These are phyloP conservation scores for Diorhabda carinulata DNA, from an alignment of 1,140 invertebrate species.

Conservation along the genomic window DNA sequence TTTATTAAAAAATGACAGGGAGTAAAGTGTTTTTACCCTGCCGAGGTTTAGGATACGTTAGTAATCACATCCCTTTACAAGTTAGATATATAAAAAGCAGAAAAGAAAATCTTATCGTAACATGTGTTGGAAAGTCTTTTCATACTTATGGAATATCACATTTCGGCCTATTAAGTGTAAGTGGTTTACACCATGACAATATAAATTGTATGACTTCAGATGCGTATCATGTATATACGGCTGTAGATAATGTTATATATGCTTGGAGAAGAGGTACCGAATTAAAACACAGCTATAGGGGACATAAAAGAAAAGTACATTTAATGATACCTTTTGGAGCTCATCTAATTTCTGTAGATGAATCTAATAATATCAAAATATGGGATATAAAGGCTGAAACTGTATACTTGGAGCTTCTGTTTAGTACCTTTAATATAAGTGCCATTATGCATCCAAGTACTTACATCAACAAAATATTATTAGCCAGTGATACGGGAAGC, in stretches of 20 bases:
- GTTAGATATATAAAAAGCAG: constrained; percentile 79
- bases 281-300: constrained; percentile 76
- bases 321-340: constrained; percentile 81
- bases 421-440: constrained; percentile 74
- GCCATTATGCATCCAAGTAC: constrained; percentile 83
- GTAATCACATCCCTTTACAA: constrained; percentile 82
- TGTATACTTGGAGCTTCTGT: constrained; percentile 64
- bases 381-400: constrained; percentile 80
- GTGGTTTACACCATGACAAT: constrained; percentile 72
- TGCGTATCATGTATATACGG: constrained; percentile 77
- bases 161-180: constrained; percentile 78
- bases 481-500: constrained; percentile 84
- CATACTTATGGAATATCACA: constrained; percentile 86
- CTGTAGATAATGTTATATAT: constrained; percentile 72
- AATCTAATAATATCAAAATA: constrained; percentile 69
- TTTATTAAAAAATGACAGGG: constrained; percentile 29
- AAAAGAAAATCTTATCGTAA: constrained; percentile 85
- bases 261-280: constrained; percentile 87
- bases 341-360: constrained; percentile 83
- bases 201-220: constrained; percentile 81
- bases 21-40: constrained; percentile 81
- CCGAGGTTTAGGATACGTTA: constrained; percentile 87
- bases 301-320: constrained; percentile 70
- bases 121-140: constrained; percentile 85
- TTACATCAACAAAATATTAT: constrained; percentile 92